Conservation (phyloP, 1,140 invertebrate genomes). For the Dufourea novaeangliae region DNA sequence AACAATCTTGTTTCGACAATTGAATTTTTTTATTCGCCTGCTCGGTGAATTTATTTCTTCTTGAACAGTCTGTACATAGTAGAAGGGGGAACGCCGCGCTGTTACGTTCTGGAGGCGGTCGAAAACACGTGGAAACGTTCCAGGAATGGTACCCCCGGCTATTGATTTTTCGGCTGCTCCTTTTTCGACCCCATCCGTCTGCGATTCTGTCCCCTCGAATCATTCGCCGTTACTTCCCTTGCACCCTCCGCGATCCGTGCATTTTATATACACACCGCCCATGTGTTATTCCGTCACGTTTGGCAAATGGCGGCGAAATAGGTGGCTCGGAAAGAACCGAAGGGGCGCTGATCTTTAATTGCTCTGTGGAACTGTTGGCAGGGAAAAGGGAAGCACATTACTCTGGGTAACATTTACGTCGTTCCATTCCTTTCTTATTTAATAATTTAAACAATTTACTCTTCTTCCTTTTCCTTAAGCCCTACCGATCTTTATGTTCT, state of each 20-base stretch:
- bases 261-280: slow-evolving; percentile 32
- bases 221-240: slow-evolving; percentile 54
- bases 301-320: slow-evolving; percentile 44
- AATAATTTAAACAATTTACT: too few relatives aligned
- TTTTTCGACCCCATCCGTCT: slow-evolving; percentile 61
- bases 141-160: slow-evolving; percentile 55
- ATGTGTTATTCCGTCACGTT: slow-evolving; percentile 48
- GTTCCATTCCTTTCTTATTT: too few relatives aligned
- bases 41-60: not conserved
- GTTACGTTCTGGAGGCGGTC: not conserved
- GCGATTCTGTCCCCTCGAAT: slow-evolving; percentile 62
- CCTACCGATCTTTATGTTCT: too few relatives aligned
- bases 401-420: too few relatives aligned
- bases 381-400: not conserved
- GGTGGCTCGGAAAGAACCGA: slow-evolving; percentile 36
- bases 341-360: slow-evolving; percentile 36
- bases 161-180: slow-evolving; percentile 65
- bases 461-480: too few relatives aligned
- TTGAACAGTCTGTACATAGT: not conserved
- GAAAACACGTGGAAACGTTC: slow-evolving; percentile 29
- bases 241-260: slow-evolving; percentile 47
- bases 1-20: not conserved
- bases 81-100: too few relatives aligned
- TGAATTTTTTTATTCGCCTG: not conserved
- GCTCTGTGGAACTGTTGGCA: not conserved